These are phyloP conservation scores for Pseudomyrmex gracilis DNA, from an alignment of 1,140 invertebrate genomes.

Conservation along the genomic window DNA sequence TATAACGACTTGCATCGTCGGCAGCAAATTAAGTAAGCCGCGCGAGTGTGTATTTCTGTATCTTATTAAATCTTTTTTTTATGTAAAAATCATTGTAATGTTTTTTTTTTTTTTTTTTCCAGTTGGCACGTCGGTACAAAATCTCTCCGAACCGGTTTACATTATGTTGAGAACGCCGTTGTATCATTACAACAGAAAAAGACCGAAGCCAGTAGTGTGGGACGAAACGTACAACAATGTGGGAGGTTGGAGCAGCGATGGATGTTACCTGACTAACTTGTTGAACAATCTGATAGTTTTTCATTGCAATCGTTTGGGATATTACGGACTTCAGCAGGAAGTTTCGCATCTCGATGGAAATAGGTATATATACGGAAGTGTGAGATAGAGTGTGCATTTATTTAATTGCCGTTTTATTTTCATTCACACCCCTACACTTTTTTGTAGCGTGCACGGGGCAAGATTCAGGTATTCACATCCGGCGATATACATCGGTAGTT, in stretches of 20 bases:
- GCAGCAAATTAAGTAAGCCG: slow-evolving; percentile 87
- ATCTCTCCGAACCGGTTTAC: slow-evolving; percentile 89
- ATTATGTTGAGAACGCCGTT: slow-evolving; percentile 87
- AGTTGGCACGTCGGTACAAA: slow-evolving; percentile 85
- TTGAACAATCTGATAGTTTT: slow-evolving; percentile 90
- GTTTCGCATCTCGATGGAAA: slow-evolving; percentile 82
- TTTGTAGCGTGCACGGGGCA: slow-evolving; percentile 86
- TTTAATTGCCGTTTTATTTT: slow-evolving; percentile 29
- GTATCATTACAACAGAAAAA: slow-evolving; percentile 83
- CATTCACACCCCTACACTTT: not conserved
- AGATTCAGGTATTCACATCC: slow-evolving; percentile 91
- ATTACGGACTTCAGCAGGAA: slow-evolving; percentile 93
- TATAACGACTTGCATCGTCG: slow-evolving; percentile 88
- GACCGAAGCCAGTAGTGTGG: slow-evolving; percentile 89
- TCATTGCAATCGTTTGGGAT: slow-evolving; percentile 91
- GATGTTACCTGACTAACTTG: slow-evolving; percentile 88
- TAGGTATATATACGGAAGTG: slow-evolving; percentile 72
- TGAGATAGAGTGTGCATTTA: not conserved
- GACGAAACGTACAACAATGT: slow-evolving; percentile 87
- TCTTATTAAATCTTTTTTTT: slow-evolving; percentile 9
- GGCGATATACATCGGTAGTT: slow-evolving; percentile 93
- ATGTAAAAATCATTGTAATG: slow-evolving; percentile 28
- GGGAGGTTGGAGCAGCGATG: slow-evolving; percentile 90
- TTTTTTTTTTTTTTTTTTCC: slow-evolving; percentile 73
- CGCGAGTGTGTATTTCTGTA: slow-evolving; percentile 4